Conservation (phyloP, 2,113 vertebrate species). For the Serinus canaria region DNA sequence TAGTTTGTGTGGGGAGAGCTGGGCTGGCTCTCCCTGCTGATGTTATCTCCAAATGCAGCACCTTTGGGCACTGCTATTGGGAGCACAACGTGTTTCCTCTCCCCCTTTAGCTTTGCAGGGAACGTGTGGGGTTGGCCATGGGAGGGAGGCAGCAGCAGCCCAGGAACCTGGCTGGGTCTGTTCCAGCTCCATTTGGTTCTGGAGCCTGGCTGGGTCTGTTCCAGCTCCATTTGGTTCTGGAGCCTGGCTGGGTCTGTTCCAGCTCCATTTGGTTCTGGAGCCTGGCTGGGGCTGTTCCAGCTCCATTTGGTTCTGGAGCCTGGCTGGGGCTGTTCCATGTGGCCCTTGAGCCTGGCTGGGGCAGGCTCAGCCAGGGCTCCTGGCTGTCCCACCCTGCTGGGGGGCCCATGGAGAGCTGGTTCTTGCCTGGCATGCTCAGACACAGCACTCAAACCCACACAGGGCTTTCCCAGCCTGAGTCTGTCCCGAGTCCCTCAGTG, state of each 20-base stretch:
- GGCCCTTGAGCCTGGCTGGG: too few species aligned
- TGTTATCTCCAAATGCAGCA: conserved; percentile 29
- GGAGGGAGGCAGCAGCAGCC: not conserved
- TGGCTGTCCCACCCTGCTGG: not conserved
- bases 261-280: not conserved
- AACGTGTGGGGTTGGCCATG: not conserved
- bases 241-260: not conserved
- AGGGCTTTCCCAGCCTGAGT: not conserved
- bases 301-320: too few species aligned
- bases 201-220: not conserved
- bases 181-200: not conserved
- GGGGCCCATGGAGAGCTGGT: fast-evolving
- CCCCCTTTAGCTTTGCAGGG: not conserved
- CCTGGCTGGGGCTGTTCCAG: not conserved
- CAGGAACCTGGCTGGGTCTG: not conserved
- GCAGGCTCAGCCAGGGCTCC: too few species aligned
- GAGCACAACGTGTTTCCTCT: not conserved
- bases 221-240: not conserved
- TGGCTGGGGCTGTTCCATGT: too few species aligned
- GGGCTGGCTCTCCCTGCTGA: not conserved
- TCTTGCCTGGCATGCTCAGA: not conserved
- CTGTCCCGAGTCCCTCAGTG: fast-evolving
- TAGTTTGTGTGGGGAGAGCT: conserved; percentile 18
- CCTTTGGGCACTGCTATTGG: not conserved
- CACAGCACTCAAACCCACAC: fast-evolving